These are phyloP conservation scores for Hirtodrosophila histrioides DNA, from an alignment of 2,888 invertebrate genomes.

Conservation along the genomic window DNA sequence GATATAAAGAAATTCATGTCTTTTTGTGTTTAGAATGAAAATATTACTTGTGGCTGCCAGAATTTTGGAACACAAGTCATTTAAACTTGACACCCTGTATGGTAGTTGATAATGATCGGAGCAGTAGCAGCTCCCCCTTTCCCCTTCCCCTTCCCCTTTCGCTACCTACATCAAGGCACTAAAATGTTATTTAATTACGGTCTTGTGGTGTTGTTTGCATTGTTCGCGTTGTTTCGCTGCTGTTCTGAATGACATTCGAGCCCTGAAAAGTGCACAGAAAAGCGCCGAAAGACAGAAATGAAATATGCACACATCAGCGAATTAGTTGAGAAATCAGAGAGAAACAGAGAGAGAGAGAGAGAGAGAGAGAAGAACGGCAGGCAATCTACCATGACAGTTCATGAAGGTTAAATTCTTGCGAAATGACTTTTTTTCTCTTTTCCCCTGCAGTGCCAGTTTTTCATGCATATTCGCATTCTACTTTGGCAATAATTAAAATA, in stretches of 20 bases:
- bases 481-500: conserved; percentile 65
- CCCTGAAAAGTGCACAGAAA: conserved; percentile 34
- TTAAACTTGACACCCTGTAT: conserved; percentile 21
- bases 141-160: neutral
- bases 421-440: conserved; percentile 46
- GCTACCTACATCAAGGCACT: conserved; percentile 5
- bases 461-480: conserved; percentile 21
- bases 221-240: conserved; percentile 42
- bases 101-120: conserved; percentile 2
- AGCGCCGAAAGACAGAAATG: conserved; percentile 27
- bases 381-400: conserved; percentile 76
- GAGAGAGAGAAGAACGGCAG: conserved; percentile 15
- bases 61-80: neutral
- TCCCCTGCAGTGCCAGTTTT: neutral
- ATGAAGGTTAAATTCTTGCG: conserved; percentile 74
- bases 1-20: no score
- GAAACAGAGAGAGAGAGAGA: neutral
- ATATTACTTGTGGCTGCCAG: no score
- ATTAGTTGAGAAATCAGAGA: conserved; percentile 12
- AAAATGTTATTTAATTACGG: conserved; percentile 39
- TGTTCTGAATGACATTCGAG: conserved; percentile 62
- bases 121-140: conserved; percentile 15
- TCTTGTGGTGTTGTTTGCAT: conserved; percentile 44
- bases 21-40: no score
- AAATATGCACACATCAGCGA: conserved; percentile 58